These are phyloP conservation scores for Montipora capricornis DNA, from an alignment of 64 coral and sea anemone species.

Conservation along the genomic window DNA sequence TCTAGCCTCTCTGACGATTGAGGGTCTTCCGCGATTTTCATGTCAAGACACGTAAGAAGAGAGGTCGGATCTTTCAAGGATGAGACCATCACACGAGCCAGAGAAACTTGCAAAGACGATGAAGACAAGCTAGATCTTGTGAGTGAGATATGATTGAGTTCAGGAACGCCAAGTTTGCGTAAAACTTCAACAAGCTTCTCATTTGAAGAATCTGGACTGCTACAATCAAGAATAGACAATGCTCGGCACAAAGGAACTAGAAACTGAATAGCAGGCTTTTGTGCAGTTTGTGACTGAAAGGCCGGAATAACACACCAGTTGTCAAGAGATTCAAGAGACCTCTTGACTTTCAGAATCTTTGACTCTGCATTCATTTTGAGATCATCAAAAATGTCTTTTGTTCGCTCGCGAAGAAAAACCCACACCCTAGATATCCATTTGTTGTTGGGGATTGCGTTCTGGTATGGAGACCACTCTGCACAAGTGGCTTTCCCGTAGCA, in stretches of 20 bases:
- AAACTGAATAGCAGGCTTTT: not conserved
- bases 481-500: not conserved
- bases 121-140: not conserved
- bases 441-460: not conserved
- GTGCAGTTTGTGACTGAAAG: not conserved
- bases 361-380: not conserved
- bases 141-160: not conserved
- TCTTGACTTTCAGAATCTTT: not conserved
- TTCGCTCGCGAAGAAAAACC: not conserved
- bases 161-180: not conserved
- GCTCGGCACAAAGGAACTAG: slow-evolving; percentile 28
- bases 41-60: not conserved
- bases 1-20: not conserved
- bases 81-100: slow-evolving; percentile 16
- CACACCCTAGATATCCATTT: slow-evolving; percentile 40
- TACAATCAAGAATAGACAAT: not conserved
- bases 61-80: slow-evolving; percentile 17
- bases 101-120: too few species aligned
- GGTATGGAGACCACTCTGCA: slow-evolving; percentile 32
- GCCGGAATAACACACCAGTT: slow-evolving; percentile 50
- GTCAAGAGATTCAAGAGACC: not conserved
- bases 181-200: not conserved
- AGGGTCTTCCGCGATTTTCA: not conserved
- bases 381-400: not conserved
- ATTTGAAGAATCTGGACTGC: not conserved